Evolutionary conservation across 2,888 invertebrate genomes (phyloP), one percentile per base, ranked within the genome.

Genomic region (Acrocyrtus sp.): DNA sequence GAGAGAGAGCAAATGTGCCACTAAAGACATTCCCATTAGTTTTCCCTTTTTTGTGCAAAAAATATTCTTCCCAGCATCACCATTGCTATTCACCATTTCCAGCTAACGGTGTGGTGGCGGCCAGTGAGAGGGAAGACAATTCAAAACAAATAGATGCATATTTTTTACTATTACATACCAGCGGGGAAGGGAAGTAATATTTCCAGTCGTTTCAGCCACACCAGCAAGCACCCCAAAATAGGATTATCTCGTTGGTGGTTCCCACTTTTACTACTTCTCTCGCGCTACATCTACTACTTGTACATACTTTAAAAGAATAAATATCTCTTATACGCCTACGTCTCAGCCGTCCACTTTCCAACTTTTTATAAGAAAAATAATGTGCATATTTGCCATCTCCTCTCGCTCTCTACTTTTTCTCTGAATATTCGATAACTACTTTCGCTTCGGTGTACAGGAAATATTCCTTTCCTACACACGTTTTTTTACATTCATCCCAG

Each of bases 181-280:
- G 72, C 56, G 54, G 68, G 67, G 70, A 63, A 62, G 67, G 76
- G 68, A 67, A 75, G 72, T 74, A 75, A 77, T 78, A 77, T 78
- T 75, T 75, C 72, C 72, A 74, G 74, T 78, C 75, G 75, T 78
- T 78, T 75, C 70, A 75, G 78, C 72, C 78, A 72, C 75, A 75
- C 74, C 74, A 74, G 51, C 50, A 26, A 60, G 39, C 50, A 53
- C 17, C 63, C 62, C 62, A 21, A 34, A 72, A 65, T 66, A 34
- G 66, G 72, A 72, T 72, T 72, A 72, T 72, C 72, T 62, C 48
- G 47, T 54, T 65, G 65, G 54, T 45, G 62, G 61, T 51, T 61
- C 27, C 43, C 48, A n/a, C n/a, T n/a, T n/a, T n/a, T n/a, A n/a
- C n/a, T n/a, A n/a, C n/a, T n/a, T n/a, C n/a, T n/a, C n/a, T n/a